phyloP scores from a whole-genome alignment of 1,140 invertebrate species.

The Araneus ventricosus region DNA sequence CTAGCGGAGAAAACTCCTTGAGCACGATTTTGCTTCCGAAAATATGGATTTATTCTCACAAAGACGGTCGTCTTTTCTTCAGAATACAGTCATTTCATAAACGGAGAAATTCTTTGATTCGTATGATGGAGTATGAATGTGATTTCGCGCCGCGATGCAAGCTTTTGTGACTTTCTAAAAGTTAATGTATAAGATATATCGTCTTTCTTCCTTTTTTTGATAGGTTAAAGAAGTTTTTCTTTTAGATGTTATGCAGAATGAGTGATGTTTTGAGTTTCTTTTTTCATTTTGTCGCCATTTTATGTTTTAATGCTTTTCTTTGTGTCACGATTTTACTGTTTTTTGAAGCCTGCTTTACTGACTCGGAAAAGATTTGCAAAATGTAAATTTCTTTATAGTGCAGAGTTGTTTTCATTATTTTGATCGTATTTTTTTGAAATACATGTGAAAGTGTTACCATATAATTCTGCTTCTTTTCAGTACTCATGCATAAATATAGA shows the following conservation, averaged over 20 bases:
- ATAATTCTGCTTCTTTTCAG: too few relatives aligned
- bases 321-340: not conserved
- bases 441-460: too few relatives aligned
- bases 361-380: too few relatives aligned
- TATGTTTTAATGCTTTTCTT: not conserved
- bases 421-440: too few relatives aligned
- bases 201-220: not conserved
- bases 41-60: conserved; percentile 69
- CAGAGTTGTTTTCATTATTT: too few relatives aligned
- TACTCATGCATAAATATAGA: too few relatives aligned
- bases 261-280: not conserved
- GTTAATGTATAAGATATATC: not conserved
- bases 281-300: not conserved
- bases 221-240: not conserved
- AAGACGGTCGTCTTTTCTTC: conserved; percentile 50
- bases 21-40: conserved; percentile 58
- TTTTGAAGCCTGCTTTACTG: too few relatives aligned
- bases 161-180: not conserved
- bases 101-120: conserved; percentile 41
- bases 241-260: not conserved
- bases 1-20: conserved; percentile 47
- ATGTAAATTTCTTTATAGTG: too few relatives aligned
- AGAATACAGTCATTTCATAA: conserved; percentile 51
- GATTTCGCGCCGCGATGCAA: conserved; percentile 21
- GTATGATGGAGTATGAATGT: conserved; percentile 18